Conservation (phyloP, 2,113 vertebrate genomes). For the Rutilus rutilus region DNA sequence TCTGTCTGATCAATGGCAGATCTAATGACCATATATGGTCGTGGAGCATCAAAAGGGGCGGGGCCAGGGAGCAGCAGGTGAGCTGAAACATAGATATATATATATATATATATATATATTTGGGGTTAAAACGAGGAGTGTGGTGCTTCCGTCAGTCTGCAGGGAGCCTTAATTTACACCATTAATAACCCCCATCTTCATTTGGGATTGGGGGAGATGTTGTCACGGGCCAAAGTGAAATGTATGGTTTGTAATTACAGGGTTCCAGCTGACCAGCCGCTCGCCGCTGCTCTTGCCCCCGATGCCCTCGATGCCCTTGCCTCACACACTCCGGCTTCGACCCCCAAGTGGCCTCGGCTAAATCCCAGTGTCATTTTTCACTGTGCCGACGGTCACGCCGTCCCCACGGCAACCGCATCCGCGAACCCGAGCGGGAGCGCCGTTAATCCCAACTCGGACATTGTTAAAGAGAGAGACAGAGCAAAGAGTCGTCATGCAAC, state of each 20-base stretch:
- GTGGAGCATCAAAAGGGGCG: not conserved
- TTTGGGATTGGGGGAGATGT: conserved; percentile 71
- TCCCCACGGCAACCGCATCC: conserved; percentile 52
- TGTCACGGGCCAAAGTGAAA: conserved; percentile 81
- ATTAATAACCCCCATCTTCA: conserved; percentile 64
- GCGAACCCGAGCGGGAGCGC: not conserved
- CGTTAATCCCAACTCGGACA: conserved; percentile 67
- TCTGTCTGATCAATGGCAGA: not conserved
- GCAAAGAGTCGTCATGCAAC: conserved; percentile 57
- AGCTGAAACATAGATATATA: conserved; percentile 26
- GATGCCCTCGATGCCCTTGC: conserved; percentile 63
- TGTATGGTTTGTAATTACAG: conserved; percentile 82
- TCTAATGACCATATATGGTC: not conserved
- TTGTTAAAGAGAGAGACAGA: conserved; percentile 42
- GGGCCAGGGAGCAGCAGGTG: conserved; percentile 53
- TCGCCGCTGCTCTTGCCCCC: conserved; percentile 64
- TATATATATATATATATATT: conserved; percentile 50
- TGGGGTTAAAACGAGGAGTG: conserved; percentile 59
- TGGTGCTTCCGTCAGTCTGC: conserved; percentile 60
- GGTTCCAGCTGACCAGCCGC: conserved; percentile 74
- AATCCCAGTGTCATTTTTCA: conserved; percentile 76
- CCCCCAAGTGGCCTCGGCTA: conserved; percentile 53
- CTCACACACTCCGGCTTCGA: conserved; percentile 51
- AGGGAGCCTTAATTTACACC: conserved; percentile 72
- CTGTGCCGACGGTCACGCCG: conserved; percentile 64